These are phyloP conservation scores for Pteromalus puparum DNA, from an alignment of 1,140 invertebrate genomes.

Conservation along the genomic window DNA sequence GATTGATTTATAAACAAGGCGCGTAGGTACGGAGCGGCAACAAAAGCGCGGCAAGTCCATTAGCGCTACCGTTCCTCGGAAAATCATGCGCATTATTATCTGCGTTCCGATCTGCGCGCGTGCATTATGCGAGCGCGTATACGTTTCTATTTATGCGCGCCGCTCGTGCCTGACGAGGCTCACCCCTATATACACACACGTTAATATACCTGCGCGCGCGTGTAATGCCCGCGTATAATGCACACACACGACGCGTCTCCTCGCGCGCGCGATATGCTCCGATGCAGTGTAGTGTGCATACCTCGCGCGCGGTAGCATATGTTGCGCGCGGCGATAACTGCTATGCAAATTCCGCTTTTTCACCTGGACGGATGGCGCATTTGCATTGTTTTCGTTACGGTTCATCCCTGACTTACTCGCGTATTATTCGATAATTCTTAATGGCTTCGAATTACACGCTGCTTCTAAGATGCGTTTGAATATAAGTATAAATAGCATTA, in stretches of 20 bases:
- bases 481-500: not conserved
- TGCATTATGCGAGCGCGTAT: slow-evolving; percentile 60
- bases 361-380: not conserved
- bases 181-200: slow-evolving; percentile 6
- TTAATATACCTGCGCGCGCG: slow-evolving; percentile 7
- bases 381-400: not conserved
- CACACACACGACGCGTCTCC: not conserved
- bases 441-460: too few species aligned
- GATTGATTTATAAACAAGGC: slow-evolving; percentile 36
- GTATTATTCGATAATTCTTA: not conserved
- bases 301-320: not conserved
- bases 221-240: slow-evolving; percentile 1
- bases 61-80: slow-evolving; percentile 37
- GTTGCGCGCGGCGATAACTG: not conserved
- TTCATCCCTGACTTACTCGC: not conserved
- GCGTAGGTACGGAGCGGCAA: not conserved
- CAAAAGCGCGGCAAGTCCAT: slow-evolving; percentile 34
- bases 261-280: not conserved
- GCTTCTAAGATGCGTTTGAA: too few species aligned
- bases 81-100: slow-evolving; percentile 44
- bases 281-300: not conserved
- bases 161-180: slow-evolving; percentile 25
- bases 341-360: not conserved
- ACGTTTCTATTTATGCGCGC: slow-evolving; percentile 63
- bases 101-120: slow-evolving; percentile 17